These are phyloP conservation scores for Cephalotes varians DNA, from an alignment of 2,888 invertebrate genomes.

Conservation along the genomic window DNA sequence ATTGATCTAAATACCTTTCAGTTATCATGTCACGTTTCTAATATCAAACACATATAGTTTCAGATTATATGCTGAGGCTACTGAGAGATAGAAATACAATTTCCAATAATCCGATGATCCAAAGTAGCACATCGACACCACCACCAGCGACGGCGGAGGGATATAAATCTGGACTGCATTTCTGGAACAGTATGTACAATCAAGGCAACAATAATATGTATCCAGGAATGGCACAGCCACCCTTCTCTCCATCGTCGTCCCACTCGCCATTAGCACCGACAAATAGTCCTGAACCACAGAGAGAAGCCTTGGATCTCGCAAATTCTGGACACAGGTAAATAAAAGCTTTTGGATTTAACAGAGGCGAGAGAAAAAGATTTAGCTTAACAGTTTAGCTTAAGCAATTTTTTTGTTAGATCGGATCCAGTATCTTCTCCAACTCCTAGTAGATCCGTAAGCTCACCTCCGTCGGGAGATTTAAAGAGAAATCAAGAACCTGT, in stretches of 20 bases:
- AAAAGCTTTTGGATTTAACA: neutral
- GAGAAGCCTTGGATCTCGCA: constrained; percentile 94
- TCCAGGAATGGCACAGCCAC: constrained; percentile 79
- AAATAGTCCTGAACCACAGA: constrained; percentile 87
- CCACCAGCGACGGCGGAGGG: constrained; percentile 87
- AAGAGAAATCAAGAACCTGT: neutral
- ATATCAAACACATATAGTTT: neutral
- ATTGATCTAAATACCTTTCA: neutral
- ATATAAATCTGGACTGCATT: constrained; percentile 90
- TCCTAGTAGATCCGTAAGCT: neutral
- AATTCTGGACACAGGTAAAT: constrained; percentile 68
- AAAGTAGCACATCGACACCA: constrained; percentile 84
- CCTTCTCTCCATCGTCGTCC: constrained; percentile 86
- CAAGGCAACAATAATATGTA: constrained; percentile 87
- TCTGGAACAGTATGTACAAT: constrained; percentile 91
- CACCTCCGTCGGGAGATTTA: neutral
- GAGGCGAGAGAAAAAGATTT: too few relatives aligned
- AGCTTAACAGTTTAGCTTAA: neutral
- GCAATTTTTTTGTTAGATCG: neutral
- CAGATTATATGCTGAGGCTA: constrained; percentile 22
- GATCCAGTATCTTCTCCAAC: neutral
- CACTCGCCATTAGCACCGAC: constrained; percentile 85
- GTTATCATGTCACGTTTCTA: neutral
- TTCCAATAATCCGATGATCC: constrained; percentile 77
- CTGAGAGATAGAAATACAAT: neutral